Evolutionary conservation across 2,113 vertebrate species (phyloP).

Genomic region (Ginglymostoma cirratum): DNA sequence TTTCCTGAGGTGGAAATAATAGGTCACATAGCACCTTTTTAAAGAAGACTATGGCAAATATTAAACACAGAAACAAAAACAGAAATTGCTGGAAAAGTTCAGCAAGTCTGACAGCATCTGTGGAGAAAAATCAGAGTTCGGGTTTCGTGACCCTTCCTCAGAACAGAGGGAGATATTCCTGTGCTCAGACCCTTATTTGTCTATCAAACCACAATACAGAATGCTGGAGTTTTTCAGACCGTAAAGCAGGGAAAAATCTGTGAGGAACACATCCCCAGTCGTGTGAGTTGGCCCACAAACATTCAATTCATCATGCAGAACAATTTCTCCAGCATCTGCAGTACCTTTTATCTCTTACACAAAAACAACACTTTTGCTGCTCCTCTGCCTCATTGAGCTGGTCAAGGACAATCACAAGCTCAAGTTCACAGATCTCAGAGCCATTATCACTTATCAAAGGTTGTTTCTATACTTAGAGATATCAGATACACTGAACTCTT

Average conservation of each 20-base stretch:
- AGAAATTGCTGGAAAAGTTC: too few species aligned
- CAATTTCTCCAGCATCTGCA: too few species aligned
- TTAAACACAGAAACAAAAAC: too few species aligned
- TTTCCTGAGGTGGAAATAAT: background rate
- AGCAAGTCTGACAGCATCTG: too few species aligned
- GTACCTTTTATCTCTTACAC: too few species aligned
- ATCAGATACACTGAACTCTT: background rate
- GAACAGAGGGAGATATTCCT: background rate
- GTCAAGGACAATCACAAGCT: background rate
- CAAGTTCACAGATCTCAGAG: background rate
- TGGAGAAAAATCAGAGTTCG: too few species aligned
- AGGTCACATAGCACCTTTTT: background rate
- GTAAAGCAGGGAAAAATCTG: background rate
- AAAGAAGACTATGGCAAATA: background rate
- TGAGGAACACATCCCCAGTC: background rate
- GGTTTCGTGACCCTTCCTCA: too few species aligned
- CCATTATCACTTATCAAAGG: background rate
- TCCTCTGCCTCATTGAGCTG: too few species aligned
- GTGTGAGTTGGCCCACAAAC: background rate
- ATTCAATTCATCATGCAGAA: background rate
- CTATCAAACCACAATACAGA: background rate
- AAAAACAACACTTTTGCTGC: background rate
- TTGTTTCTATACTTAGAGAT: background rate
- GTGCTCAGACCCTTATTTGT: background rate
- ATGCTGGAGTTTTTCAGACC: background rate